phyloP scores from a whole-genome alignment of 2,113 vertebrate genomes.

The Lathamus discolor region DNA sequence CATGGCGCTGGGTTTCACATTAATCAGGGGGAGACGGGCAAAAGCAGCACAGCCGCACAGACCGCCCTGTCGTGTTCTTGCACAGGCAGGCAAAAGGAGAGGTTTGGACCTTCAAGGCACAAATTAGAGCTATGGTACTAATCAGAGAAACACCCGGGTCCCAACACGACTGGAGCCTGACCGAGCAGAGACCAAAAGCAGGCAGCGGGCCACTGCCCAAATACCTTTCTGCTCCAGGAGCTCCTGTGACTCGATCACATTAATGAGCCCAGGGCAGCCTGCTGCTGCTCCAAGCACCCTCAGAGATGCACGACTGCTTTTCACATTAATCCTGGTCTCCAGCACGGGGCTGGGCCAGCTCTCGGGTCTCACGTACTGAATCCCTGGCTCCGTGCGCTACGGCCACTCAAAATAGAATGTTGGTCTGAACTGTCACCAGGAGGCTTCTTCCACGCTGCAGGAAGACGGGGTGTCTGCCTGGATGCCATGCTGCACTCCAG shows the following conservation, averaged over 20 bases:
- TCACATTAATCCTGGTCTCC: neutral
- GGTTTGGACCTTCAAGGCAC: neutral
- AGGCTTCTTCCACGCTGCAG: neutral
- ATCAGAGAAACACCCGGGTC: neutral
- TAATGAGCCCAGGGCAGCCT: constrained; percentile 19
- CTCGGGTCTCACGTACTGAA: neutral
- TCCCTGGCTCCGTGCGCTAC: neutral
- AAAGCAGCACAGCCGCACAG: neutral
- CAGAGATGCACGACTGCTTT: neutral
- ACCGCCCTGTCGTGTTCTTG: neutral
- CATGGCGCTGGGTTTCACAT: constrained; percentile 23
- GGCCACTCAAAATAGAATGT: neutral
- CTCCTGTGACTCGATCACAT: neutral
- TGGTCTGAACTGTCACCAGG: neutral
- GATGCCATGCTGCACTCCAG: neutral
- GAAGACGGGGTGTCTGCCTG: fast-evolving
- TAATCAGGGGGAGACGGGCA: constrained; percentile 22
- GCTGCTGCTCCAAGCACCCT: neutral
- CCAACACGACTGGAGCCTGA: neutral
- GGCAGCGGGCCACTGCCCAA: neutral
- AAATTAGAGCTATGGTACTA: neutral
- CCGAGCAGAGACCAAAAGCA: neutral
- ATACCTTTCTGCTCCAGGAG: constrained; percentile 31
- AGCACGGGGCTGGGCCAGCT: neutral
- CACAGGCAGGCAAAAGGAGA: neutral